These are phyloP conservation scores for Orbicella faveolata DNA, from an alignment of 64 coral and sea anemone species.

Conservation along the genomic window DNA sequence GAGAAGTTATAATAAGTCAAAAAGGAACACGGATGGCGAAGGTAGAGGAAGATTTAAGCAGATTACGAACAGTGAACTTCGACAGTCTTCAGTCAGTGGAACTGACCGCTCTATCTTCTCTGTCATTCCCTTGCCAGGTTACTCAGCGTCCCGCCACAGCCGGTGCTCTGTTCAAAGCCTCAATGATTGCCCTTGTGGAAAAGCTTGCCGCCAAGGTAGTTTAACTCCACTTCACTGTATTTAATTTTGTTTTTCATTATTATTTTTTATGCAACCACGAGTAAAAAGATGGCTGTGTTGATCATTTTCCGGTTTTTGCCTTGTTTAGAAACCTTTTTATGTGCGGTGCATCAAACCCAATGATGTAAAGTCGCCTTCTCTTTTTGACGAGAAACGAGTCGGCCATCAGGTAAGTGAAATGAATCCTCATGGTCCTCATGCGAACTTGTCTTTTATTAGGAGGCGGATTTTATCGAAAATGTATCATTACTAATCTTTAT, in stretches of 20 bases:
- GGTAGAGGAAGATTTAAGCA: too few relatives aligned
- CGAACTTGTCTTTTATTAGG: too few relatives aligned
- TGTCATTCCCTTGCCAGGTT: constrained; percentile 50
- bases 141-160: constrained; percentile 93
- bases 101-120: background rate
- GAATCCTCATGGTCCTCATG: background rate
- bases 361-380: constrained; percentile 84
- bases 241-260: too few relatives aligned
- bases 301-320: background rate
- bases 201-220: constrained; percentile 83
- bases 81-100: too few relatives aligned
- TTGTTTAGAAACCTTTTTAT: constrained; percentile 91
- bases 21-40: too few relatives aligned
- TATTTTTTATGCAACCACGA: background rate
- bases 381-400: constrained; percentile 85
- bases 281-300: background rate
- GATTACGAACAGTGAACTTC: too few relatives aligned
- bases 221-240: background rate
- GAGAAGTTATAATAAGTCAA: too few relatives aligned
- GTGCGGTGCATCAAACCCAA: constrained; percentile 98
- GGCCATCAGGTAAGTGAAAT: constrained; percentile 77
- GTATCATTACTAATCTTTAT: too few relatives aligned
- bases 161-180: constrained; percentile 89
- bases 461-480: too few relatives aligned
- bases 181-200: constrained; percentile 93